These are phyloP conservation scores for Helicolenus hilgendorfi DNA, from an alignment of 2,797 vertebrate species.

Conservation along the genomic window DNA sequence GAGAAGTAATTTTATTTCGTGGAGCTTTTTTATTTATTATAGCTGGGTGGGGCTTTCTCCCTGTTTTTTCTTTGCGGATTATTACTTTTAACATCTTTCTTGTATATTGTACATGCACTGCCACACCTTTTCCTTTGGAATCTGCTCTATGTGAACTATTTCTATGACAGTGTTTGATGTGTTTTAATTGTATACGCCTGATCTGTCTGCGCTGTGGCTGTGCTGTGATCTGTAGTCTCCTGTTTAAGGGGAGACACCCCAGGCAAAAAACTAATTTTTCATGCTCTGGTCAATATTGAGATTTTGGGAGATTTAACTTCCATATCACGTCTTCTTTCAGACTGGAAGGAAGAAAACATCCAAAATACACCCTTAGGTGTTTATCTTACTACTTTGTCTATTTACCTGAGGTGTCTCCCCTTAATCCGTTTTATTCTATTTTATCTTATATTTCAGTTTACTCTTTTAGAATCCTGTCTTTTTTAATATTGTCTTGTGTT, in stretches of 20 bases:
- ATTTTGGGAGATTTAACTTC: too few relatives aligned
- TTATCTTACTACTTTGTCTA: too few relatives aligned
- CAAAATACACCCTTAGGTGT: too few relatives aligned
- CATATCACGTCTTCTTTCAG: too few relatives aligned
- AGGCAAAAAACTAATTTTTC: too few relatives aligned
- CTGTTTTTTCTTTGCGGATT: not conserved
- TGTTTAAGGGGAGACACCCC: not conserved
- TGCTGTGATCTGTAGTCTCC: not conserved
- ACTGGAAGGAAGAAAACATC: too few relatives aligned
- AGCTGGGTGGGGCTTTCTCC: not conserved
- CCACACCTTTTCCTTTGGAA: not conserved
- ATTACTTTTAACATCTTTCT: not conserved
- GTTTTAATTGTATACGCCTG: not conserved
- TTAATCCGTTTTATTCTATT: fast-evolving
- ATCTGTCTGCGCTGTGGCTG: not conserved
- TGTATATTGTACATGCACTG: not conserved
- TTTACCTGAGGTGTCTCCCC: too few relatives aligned
- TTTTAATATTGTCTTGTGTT: not conserved
- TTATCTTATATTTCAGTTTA: not conserved
- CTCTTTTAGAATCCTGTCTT: not conserved
- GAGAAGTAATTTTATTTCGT: not conserved
- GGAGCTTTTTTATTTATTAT: constrained; percentile 18
- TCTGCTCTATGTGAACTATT: not conserved
- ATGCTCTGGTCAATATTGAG: too few relatives aligned
- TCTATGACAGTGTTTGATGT: not conserved